Evolutionary conservation across 1,140 invertebrate species (phyloP), one percentile per base, ranked within the genome.

Genomic region (Heliconius congener): DNA sequence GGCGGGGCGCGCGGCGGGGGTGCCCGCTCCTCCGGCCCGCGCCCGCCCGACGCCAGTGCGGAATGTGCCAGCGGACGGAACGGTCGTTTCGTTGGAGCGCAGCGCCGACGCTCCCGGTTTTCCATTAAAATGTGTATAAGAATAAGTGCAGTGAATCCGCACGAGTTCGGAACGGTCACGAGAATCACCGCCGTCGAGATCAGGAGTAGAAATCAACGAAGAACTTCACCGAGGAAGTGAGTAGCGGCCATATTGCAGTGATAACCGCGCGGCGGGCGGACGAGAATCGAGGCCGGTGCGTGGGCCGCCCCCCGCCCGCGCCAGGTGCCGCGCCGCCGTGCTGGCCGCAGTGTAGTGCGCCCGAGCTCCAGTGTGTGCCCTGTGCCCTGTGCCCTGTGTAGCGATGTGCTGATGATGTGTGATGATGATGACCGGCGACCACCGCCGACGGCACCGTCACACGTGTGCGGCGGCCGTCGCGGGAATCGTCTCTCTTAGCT

Each of bases 31-130:
- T 95, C 95, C 95, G 94, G 87, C 88, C 91, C 92, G 89, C 90
- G 78, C 90, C 93, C 92, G 82, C 84, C 91, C 90, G 91, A 94
- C 90, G 89, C 91, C 93, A 94, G 93, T 94, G 91, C 94, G 93
- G 91, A 94, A 93, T 95, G 93, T 94, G 94, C 94, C 95, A 95
- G 95, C 95, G 95, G 95, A 96, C 95, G 95, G 95, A 96, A 95
- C 95, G 94, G 92, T 95, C 94, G 94, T 95, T 95, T 94, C 95
- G 94, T 94, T 94, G 93, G 95, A 95, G 95, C 94, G 94, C 93
- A 93, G 91, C 88, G 90, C 92, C 88, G 92, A 91, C 92, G 93
- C 93, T 94, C 93, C 92, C 91, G 86, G 91, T 94, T 93, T 93
- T 91, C 91, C 88, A 91, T 92, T 94, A 94, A 94, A 94, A 94